Evolutionary conservation across 2,888 invertebrate genomes (phyloP), one percentile per base, ranked within the genome.

Genomic region (Microchrysa polita): DNA sequence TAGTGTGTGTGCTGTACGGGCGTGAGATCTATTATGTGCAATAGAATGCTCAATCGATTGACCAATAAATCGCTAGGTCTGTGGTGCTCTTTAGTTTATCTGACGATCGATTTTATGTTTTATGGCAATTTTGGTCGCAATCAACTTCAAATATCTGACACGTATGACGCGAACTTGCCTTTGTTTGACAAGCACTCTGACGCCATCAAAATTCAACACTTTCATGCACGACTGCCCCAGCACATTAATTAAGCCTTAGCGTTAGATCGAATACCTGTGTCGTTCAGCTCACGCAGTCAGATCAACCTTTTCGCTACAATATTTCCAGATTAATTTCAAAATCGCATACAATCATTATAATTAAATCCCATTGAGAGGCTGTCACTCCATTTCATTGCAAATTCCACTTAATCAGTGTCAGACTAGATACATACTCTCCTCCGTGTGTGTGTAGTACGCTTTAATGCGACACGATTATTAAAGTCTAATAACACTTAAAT

Each of bases 401-500:
- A 65, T 65, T 20, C 65, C 65, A 22, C 65, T 65, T 16, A 65
- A 65, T 65, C 65, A 65, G 65, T 65, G 65, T 65, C 65, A 65
- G 16, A 14, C 23, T 40, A 22, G 61, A 61, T 61, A 65, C 48
- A 61, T 61, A 65, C 48, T 20, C 27, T 34, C 27, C n/a, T n/a
- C n/a, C n/a, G n/a, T n/a, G n/a, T n/a, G 27, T 34, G 27, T 34
- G 65, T 48, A 48, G 27, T 65, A 34, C 44, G 23, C n/a, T 65
- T 42, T 65, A 65, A 65, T 65, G 44, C 65, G 65, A 65, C 65
- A 65, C 34, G 48, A 65, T 65, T 65, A 69, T 69, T 69, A 69
- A 69, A 55, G 55, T 42, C 69, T 69, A 69, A 69, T 69, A 57
- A 69, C 69, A 69, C 69, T 69, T 69, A 69, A 69, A 22, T 65